Percentiles rank a stretch among this genome's conserved stretches.
These are phyloP conservation scores for Aleiodes alternator DNA, from an alignment of 2,888 invertebrate species.

Conservation along the genomic window DNA sequence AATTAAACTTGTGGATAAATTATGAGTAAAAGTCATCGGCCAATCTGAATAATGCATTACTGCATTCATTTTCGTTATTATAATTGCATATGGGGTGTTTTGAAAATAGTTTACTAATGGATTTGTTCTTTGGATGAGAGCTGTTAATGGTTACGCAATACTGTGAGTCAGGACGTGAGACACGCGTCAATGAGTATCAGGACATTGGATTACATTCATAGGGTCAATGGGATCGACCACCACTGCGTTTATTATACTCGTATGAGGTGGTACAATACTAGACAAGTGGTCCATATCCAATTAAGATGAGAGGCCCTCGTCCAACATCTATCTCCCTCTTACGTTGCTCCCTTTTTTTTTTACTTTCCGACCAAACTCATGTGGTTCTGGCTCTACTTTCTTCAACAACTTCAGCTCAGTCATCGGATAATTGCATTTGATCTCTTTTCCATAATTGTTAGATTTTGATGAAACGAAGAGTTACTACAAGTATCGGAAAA, in stretches of 20 bases:
- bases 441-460: background rate
- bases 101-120: slow-evolving; percentile 60
- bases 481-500: too few species aligned
- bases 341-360: background rate
- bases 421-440: background rate
- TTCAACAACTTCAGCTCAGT: background rate
- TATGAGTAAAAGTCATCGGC: slow-evolving; percentile 12
- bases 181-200: slow-evolving; percentile 54
- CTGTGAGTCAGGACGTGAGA: slow-evolving; percentile 48
- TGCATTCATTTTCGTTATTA: slow-evolving; percentile 9
- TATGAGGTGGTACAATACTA: slow-evolving; percentile 43
- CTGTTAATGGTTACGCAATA: slow-evolving; percentile 60
- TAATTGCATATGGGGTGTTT: slow-evolving; percentile 49
- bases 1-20: background rate
- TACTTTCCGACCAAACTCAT: slow-evolving; percentile 38
- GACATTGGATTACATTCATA: slow-evolving; percentile 41
- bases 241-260: slow-evolving; percentile 56
- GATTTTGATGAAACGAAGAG: background rate
- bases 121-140: slow-evolving; percentile 66
- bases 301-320: slow-evolving; percentile 49
- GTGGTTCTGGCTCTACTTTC: slow-evolving; percentile 14
- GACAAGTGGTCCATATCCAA: slow-evolving; percentile 51
- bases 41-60: slow-evolving; percentile 10
- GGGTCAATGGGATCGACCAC: slow-evolving; percentile 57
- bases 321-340: background rate